Evolutionary conservation across 2,797 vertebrate genomes (phyloP).

Genomic region (Lutjanus argentimaculatus): DNA sequence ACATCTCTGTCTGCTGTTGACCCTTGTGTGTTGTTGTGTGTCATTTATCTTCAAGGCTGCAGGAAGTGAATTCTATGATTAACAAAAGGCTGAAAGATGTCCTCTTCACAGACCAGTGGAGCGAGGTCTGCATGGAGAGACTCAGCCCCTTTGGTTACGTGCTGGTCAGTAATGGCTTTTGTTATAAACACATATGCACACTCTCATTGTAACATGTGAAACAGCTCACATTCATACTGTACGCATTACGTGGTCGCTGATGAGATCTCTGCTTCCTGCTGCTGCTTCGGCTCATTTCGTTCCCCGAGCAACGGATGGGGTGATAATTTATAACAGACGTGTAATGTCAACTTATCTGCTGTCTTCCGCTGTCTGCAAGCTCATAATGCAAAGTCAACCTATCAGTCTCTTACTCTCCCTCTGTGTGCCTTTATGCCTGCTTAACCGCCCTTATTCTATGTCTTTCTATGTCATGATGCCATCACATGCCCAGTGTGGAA

Average conservation of each 20-base stretch:
- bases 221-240: slow-evolving; percentile 20
- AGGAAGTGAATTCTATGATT: slow-evolving; percentile 99
- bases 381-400: slow-evolving; percentile 40
- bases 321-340: slow-evolving; percentile 66
- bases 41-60: slow-evolving; percentile 88
- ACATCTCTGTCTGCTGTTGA: slow-evolving; percentile 49
- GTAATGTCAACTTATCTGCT: slow-evolving; percentile 65
- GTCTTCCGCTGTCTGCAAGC: slow-evolving; percentile 50
- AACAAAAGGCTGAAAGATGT: slow-evolving; percentile 97
- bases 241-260: slow-evolving; percentile 10
- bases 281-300: slow-evolving; percentile 61
- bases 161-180: slow-evolving; percentile 89
- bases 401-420: slow-evolving; percentile 15
- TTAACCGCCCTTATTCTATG: background rate
- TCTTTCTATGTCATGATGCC: slow-evolving; percentile 1
- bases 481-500: background rate
- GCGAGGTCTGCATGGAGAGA: slow-evolving; percentile 96
- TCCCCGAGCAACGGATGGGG: slow-evolving; percentile 57
- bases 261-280: slow-evolving; percentile 48
- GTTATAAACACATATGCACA: slow-evolving; percentile 56
- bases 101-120: slow-evolving; percentile 99
- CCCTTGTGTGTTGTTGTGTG: slow-evolving; percentile 51
- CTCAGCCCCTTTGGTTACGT: slow-evolving; percentile 96
- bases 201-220: slow-evolving; percentile 33
- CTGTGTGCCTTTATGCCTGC: slow-evolving; percentile 21